Conservation (phyloP, 2,113 vertebrate genomes). For the Micromys minutus region DNA sequence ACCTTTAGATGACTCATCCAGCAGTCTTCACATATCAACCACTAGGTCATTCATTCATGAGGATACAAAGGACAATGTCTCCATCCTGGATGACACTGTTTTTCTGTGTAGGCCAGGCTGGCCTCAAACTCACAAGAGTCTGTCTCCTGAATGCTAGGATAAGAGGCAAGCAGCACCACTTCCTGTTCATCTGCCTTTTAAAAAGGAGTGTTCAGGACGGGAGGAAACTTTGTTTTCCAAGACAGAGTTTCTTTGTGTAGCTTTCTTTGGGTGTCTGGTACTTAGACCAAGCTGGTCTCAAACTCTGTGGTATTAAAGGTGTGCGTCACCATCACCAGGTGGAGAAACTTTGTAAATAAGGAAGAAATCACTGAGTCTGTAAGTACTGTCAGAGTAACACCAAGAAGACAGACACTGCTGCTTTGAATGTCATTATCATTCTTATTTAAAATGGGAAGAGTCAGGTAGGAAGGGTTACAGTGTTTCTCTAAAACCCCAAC, state of each 20-base stretch:
- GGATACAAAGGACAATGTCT: constrained; percentile 1
- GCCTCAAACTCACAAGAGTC: neutral
- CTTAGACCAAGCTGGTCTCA: too few relatives aligned
- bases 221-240: neutral
- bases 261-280: too few relatives aligned
- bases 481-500: constrained; percentile 25
- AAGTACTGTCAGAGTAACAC: neutral
- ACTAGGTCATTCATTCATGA: neutral
- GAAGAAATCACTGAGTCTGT: neutral
- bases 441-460: constrained; percentile 57
- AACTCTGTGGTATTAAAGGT: too few relatives aligned
- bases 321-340: too few relatives aligned
- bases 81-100: neutral
- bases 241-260: too few relatives aligned
- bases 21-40: constrained; percentile 6
- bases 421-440: neutral
- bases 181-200: neutral
- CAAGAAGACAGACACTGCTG: constrained; percentile 1
- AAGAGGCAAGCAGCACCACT: too few relatives aligned
- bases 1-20: constrained; percentile 36
- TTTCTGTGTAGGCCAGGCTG: neutral
- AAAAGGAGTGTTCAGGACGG: constrained; percentile 1
- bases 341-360: neutral
- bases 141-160: too few relatives aligned
- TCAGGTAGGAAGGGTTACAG: constrained; percentile 30